Evolutionary conservation across 2,888 invertebrate species (phyloP).

Genomic region (Bugulina stolonifera): DNA sequence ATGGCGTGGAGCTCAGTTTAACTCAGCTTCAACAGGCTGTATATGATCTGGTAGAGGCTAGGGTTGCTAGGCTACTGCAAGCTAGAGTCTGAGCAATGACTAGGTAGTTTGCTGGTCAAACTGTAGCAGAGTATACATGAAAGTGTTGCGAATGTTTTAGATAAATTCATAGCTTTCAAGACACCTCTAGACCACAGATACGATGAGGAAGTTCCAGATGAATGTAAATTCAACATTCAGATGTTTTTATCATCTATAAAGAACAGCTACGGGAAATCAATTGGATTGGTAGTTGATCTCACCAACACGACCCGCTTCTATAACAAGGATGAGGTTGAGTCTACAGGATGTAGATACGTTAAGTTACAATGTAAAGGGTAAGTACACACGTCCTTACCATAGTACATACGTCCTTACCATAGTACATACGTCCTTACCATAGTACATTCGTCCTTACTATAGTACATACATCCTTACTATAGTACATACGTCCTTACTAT

Average conservation of each 20-base stretch:
- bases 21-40: too few relatives aligned
- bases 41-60: too few relatives aligned
- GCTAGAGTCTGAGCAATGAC: not conserved
- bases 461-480: too few relatives aligned
- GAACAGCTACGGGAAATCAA: conserved; percentile 68
- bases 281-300: conserved; percentile 93
- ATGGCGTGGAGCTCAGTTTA: too few relatives aligned
- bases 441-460: too few relatives aligned
- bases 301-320: conserved; percentile 94
- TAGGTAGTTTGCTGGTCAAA: not conserved
- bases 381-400: too few relatives aligned
- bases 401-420: too few relatives aligned
- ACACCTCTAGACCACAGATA: conserved; percentile 80
- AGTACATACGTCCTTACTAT: too few relatives aligned
- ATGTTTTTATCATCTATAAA: conserved; percentile 79
- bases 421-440: too few relatives aligned
- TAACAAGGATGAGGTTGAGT: conserved; percentile 71
- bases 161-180: conserved; percentile 83
- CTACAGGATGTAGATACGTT: conserved; percentile 71
- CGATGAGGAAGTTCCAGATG: conserved; percentile 76
- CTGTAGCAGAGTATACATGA: too few relatives aligned
- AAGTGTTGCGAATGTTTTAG: too few relatives aligned
- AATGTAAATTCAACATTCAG: conserved; percentile 74
- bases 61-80: too few relatives aligned
- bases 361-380: conserved; percentile 81